Percentiles rank a stretch among this genome's conserved stretches.
Conservation (phyloP, 2,888 invertebrate species). For the Trissolcus brochymenae region DNA sequence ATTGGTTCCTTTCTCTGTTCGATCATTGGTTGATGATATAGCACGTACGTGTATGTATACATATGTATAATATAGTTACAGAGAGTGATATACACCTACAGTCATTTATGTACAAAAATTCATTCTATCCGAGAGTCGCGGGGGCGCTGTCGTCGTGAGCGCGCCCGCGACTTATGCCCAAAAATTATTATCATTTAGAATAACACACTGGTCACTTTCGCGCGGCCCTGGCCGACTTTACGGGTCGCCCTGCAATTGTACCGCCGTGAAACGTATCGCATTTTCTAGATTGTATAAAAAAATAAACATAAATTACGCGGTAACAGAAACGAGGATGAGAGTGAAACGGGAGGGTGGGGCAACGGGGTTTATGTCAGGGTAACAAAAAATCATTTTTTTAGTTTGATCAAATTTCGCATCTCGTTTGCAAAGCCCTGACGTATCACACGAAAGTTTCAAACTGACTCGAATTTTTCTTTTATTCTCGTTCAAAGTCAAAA, state of each 20-base stretch:
- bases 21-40: conserved; percentile 49
- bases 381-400: conserved; percentile 11
- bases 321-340: conserved; percentile 52
- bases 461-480: neutral
- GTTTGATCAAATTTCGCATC: conserved; percentile 6
- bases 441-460: neutral
- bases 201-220: conserved; percentile 64
- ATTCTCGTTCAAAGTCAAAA: neutral
- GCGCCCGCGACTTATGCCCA: conserved; percentile 66
- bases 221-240: conserved; percentile 56
- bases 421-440: conserved; percentile 30
- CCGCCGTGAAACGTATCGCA: conserved; percentile 51
- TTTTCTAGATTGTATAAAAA: conserved; percentile 47
- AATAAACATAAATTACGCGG: conserved; percentile 54
- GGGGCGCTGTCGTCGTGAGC: conserved; percentile 49
- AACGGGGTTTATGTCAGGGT: conserved; percentile 39
- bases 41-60: conserved; percentile 58
- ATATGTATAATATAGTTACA: conserved; percentile 64
- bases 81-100: conserved; percentile 65
- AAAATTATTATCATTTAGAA: conserved; percentile 66
- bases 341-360: conserved; percentile 15
- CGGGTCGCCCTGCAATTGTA: conserved; percentile 53
- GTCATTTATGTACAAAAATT: conserved; percentile 67
- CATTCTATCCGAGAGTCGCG: conserved; percentile 63
- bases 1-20: conserved; percentile 29